Conservation (phyloP, 2,888 invertebrate species). For the Cylindroiulus punctatus region DNA sequence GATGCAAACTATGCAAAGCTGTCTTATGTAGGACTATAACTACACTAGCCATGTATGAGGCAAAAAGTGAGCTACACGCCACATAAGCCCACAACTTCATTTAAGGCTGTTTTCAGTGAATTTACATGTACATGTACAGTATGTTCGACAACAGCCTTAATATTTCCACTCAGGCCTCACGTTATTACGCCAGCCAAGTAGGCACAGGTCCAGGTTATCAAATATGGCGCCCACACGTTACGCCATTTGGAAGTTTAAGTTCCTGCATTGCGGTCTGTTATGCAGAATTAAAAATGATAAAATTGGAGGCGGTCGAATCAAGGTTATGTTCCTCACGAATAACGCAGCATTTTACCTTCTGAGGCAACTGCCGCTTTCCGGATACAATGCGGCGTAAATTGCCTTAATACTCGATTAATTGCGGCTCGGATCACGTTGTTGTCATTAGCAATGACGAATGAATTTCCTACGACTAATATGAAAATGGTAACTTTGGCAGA, state of each 20-base stretch:
- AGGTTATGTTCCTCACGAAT: background rate
- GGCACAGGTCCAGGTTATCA: background rate
- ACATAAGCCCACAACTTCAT: background rate
- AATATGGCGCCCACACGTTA: background rate
- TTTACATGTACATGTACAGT: no score
- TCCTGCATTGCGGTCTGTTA: background rate
- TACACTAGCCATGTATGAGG: no score
- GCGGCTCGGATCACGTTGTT: conserved; percentile 9
- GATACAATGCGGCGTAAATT: background rate
- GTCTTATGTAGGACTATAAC: background rate
- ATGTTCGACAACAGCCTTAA: background rate
- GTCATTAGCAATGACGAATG: background rate
- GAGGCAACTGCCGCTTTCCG: background rate
- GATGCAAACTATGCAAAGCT: background rate
- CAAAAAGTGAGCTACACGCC: background rate
- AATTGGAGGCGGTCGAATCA: background rate
- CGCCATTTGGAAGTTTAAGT: background rate
- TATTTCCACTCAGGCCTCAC: background rate
- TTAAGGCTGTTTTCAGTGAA: no score
- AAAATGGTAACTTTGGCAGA: background rate
- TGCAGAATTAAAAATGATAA: background rate
- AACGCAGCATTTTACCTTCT: background rate
- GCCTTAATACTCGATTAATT: background rate
- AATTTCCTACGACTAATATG: background rate
- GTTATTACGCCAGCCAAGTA: background rate